phyloP scores from a whole-genome alignment of 1,140 invertebrate species.

The Lordiphosa collinella region DNA sequence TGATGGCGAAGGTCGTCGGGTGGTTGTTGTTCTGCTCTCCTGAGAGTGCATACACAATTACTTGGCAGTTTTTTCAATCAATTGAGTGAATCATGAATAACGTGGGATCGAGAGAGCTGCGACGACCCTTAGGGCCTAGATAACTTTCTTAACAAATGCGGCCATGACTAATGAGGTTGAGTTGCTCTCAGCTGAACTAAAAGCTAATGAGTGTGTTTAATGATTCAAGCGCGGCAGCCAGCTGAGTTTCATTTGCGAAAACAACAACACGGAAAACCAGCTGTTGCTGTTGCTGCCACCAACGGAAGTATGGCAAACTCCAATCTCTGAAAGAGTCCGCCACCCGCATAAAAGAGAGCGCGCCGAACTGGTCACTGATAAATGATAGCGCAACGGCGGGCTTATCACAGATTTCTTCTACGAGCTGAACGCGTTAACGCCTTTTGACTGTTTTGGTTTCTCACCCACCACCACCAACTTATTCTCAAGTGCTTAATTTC shows the following conservation, averaged over 20 bases:
- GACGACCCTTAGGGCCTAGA: slow-evolving; percentile 10
- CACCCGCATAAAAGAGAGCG: no score
- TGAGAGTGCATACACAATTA: no score
- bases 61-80: no score
- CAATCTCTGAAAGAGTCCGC: not conserved
- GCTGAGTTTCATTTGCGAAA: no score
- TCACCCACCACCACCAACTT: not conserved
- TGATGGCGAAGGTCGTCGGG: slow-evolving; percentile 49
- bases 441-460: slow-evolving; percentile 19
- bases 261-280: no score
- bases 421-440: slow-evolving; percentile 4
- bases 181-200: no score
- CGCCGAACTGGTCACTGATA: not conserved
- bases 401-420: slow-evolving; percentile 13
- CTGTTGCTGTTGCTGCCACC: not conserved
- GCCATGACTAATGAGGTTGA: no score
- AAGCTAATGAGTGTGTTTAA: no score
- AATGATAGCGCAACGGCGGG: not conserved
- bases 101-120: slow-evolving; percentile 1
- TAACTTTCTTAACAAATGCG: no score
- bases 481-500: slow-evolving; percentile 33
- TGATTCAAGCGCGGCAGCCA: no score
- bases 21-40: slow-evolving; percentile 11
- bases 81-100: no score
- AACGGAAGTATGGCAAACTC: no score